A percentile compares a stretch with the other conserved stretches of the same genome.
Evolutionary conservation across 2,113 vertebrate species (phyloP).

Genomic region (Acinonyx jubatus): DNA sequence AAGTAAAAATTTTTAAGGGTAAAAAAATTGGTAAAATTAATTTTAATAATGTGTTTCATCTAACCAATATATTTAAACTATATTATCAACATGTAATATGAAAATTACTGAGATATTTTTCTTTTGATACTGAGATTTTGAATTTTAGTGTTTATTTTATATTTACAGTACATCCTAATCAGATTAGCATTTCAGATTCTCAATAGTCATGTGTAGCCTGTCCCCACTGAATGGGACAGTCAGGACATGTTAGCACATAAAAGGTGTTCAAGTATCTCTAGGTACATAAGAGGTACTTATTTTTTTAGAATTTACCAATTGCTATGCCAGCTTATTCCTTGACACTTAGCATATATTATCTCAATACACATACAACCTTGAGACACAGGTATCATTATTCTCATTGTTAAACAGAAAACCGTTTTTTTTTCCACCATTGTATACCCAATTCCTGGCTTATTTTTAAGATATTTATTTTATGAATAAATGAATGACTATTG

Average conservation of each 20-base stretch:
- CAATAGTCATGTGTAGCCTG: background rate
- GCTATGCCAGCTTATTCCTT: background rate
- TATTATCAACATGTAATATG: background rate
- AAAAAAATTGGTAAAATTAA: background rate
- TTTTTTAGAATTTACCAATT: background rate
- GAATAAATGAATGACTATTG: background rate
- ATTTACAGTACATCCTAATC: background rate
- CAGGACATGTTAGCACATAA: background rate
- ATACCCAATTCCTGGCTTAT: background rate
- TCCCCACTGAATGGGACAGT: background rate
- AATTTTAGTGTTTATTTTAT: background rate
- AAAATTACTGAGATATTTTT: background rate
- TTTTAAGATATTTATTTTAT: background rate
- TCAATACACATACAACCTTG: background rate
- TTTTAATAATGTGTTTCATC: background rate
- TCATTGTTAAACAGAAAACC: background rate
- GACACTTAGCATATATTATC: background rate
- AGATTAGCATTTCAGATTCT: background rate
- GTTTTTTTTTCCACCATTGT: background rate
- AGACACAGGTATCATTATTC: background rate
- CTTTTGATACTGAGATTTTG: background rate
- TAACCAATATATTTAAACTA: background rate
- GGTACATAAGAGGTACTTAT: background rate
- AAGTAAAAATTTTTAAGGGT: too few species aligned
- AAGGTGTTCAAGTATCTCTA: background rate